Conservation (phyloP, 2,113 vertebrate genomes). For the Odontesthes bonariensis region DNA sequence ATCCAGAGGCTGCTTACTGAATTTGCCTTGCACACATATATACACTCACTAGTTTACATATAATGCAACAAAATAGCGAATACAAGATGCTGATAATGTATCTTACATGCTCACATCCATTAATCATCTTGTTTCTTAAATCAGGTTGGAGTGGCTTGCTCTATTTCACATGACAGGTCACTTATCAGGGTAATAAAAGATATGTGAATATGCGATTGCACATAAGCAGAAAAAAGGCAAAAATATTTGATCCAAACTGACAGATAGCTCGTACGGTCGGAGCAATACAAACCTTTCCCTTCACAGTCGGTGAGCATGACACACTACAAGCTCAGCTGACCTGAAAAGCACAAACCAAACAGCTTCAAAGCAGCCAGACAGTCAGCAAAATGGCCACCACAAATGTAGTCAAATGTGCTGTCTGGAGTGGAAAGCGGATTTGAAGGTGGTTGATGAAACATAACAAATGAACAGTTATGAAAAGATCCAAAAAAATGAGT, state of each 20-base stretch:
- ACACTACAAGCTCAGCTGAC: slow-evolving; percentile 65
- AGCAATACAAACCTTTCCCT: slow-evolving; percentile 45
- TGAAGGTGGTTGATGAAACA: slow-evolving; percentile 16
- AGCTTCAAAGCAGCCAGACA: slow-evolving; percentile 43
- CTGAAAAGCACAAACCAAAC: slow-evolving; percentile 53
- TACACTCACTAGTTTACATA: slow-evolving; percentile 17
- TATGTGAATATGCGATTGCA: slow-evolving; percentile 19
- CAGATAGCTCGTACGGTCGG: slow-evolving; percentile 23
- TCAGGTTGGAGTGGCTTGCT: slow-evolving; percentile 20
- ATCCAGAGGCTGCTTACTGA: slow-evolving; percentile 54
- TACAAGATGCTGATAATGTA: slow-evolving; percentile 43
- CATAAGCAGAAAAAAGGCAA: background rate
- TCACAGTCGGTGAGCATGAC: slow-evolving; percentile 54
- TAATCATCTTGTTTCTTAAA: slow-evolving; percentile 18
- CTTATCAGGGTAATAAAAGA: slow-evolving; percentile 50
- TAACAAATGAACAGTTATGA: slow-evolving; percentile 15
- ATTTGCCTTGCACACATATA: slow-evolving; percentile 37
- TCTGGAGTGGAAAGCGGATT: slow-evolving; percentile 33
- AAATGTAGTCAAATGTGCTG: slow-evolving; percentile 22
- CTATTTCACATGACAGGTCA: slow-evolving; percentile 29
- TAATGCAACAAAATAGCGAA: slow-evolving; percentile 18
- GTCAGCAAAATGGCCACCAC: slow-evolving; percentile 58
- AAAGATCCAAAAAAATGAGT: slow-evolving; percentile 1
- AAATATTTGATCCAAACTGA: slow-evolving; percentile 16
- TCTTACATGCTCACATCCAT: slow-evolving; percentile 15